phyloP scores from a whole-genome alignment of 2,113 vertebrate genomes.

The Alligator sinensis region DNA sequence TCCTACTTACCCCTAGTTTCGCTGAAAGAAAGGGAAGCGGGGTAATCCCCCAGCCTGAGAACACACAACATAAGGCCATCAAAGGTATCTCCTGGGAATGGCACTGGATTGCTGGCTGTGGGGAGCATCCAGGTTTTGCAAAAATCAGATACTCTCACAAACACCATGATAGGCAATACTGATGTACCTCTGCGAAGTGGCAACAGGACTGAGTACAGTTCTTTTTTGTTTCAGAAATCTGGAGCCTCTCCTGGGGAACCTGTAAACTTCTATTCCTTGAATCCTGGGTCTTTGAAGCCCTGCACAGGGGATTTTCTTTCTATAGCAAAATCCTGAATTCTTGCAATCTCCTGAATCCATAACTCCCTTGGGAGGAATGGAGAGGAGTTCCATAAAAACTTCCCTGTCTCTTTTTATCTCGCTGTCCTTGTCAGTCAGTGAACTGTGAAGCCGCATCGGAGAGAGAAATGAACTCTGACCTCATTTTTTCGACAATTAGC shows the following conservation, averaged over 20 bases:
- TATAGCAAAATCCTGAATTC: neutral
- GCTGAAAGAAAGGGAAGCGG: neutral
- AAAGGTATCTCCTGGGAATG: neutral
- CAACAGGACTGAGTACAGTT: neutral
- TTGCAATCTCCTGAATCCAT: neutral
- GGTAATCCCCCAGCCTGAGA: neutral
- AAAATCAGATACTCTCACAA: neutral
- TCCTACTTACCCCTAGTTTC: constrained; percentile 38
- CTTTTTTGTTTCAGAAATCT: neutral
- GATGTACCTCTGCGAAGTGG: rapidly evolving
- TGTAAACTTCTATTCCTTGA: neutral
- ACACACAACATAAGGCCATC: neutral
- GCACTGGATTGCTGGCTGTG: rapidly evolving
- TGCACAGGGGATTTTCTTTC: rapidly evolving
- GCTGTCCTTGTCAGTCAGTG: constrained; percentile 55
- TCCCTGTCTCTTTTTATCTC: constrained; percentile 60
- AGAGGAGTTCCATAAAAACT: constrained; percentile 41
- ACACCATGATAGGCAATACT: neutral
- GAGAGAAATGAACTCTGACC: constrained; percentile 69
- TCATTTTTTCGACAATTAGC: constrained; percentile 48
- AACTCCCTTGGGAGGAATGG: constrained; percentile 15
- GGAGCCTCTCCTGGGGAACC: neutral
- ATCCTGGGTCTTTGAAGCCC: neutral
- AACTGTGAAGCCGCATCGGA: constrained; percentile 28
- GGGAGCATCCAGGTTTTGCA: neutral